A percentile compares a stretch with the other conserved stretches of the same genome.
Evolutionary conservation across 1,140 invertebrate species (phyloP).

Genomic region (Bombus pascuorum): DNA sequence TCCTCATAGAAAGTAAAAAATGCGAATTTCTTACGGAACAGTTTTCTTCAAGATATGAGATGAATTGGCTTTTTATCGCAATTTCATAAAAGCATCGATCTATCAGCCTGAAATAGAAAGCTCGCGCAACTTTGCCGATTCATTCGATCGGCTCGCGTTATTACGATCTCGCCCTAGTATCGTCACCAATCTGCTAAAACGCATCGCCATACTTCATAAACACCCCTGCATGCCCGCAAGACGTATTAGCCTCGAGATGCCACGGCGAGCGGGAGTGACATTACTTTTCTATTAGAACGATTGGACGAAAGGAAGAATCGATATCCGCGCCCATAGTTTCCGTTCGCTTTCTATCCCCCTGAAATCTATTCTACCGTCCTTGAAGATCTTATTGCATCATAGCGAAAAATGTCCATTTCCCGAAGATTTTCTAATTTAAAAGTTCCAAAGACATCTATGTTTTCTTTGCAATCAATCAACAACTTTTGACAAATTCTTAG

Average conservation of each 20-base stretch:
- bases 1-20: neutral
- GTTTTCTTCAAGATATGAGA: neutral
- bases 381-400: neutral
- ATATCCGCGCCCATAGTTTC: slow-evolving; percentile 7
- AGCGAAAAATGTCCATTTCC: neutral
- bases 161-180: slow-evolving; percentile 60
- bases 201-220: slow-evolving; percentile 75
- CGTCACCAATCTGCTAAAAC: slow-evolving; percentile 73
- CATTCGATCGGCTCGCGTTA: slow-evolving; percentile 52
- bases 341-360: neutral
- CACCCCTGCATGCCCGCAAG: slow-evolving; percentile 58
- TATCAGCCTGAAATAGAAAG: neutral
- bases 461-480: neutral
- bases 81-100: slow-evolving; percentile 38
- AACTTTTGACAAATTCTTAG: slow-evolving; percentile 33
- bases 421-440: neutral
- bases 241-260: slow-evolving; percentile 52
- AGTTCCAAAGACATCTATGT: neutral
- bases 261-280: slow-evolving; percentile 52
- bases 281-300: slow-evolving; percentile 75
- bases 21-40: neutral
- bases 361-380: neutral
- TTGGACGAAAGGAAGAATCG: slow-evolving; percentile 64
- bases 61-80: slow-evolving; percentile 14
- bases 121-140: slow-evolving; percentile 27